Conservation (phyloP, 1,140 invertebrate species). For the Globodera rostochiensis region DNA sequence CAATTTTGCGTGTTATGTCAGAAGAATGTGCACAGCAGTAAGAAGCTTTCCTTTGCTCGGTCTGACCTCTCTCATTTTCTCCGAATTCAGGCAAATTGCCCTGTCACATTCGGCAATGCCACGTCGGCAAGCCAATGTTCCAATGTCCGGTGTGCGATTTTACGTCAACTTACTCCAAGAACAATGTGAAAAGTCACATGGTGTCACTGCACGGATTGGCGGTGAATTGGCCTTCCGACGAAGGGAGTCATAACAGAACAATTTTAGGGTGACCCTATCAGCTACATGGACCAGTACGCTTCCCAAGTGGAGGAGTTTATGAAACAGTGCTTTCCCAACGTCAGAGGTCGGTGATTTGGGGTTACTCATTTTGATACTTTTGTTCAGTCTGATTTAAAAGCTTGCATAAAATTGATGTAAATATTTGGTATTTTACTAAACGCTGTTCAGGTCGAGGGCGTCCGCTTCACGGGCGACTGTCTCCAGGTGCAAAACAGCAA, state of each 20-base stretch:
- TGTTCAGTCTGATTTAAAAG: too few relatives aligned
- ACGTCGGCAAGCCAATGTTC: conserved; percentile 56
- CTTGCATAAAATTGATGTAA: too few relatives aligned
- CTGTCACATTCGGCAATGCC: conserved; percentile 55
- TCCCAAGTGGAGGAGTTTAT: conserved; percentile 55
- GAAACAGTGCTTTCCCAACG: conserved; percentile 57
- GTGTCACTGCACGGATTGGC: conserved; percentile 53
- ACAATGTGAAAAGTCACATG: conserved; percentile 58
- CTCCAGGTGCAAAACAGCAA: conserved; percentile 64
- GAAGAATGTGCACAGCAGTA: conserved; percentile 54
- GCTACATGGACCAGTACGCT: conserved; percentile 56
- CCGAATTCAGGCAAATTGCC: conserved; percentile 41
- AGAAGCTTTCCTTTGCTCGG: background rate
- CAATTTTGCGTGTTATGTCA: conserved; percentile 56
- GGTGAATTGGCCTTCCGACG: conserved; percentile 22
- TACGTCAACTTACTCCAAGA: conserved; percentile 57
- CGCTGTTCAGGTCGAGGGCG: conserved; percentile 39
- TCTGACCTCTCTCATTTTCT: background rate
- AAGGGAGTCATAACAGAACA: background rate
- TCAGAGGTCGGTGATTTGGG: conserved; percentile 40
- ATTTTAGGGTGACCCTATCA: conserved; percentile 51
- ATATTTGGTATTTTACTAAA: too few relatives aligned
- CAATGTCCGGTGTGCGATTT: conserved; percentile 55
- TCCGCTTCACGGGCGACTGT: conserved; percentile 49
- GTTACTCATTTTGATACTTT: background rate